A percentile compares a stretch with the other conserved stretches of the same genome.
These are phyloP conservation scores for Stegophylla sp. DNA, from an alignment of 2,888 invertebrate species.

Conservation along the genomic window DNA sequence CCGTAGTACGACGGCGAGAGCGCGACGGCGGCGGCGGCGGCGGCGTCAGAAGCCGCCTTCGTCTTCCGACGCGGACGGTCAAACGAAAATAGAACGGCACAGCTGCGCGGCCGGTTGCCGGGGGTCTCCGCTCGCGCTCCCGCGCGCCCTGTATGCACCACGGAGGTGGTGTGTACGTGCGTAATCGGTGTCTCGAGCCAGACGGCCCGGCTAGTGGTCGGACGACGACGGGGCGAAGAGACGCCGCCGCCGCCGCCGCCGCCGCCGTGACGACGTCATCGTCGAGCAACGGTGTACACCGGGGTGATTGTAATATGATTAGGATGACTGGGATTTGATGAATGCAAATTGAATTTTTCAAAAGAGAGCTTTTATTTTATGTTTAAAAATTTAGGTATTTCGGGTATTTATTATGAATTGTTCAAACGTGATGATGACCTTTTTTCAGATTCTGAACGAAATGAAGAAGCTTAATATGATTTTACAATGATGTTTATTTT, in stretches of 20 bases:
- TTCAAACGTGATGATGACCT: no score
- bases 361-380: no score
- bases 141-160: not conserved
- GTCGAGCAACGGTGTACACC: no score
- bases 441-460: no score
- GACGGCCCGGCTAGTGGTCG: not conserved
- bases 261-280: not conserved
- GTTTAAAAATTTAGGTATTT: no score
- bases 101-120: not conserved
- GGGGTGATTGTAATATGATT: no score
- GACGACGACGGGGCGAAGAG: no score
- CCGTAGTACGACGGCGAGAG: not conserved
- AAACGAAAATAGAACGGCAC: conserved; percentile 47
- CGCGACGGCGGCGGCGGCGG: not conserved
- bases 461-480: no score
- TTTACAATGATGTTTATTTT: no score
- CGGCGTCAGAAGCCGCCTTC: conserved; percentile 5
- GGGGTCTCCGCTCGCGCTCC: not conserved
- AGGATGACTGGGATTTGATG: no score
- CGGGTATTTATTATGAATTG: no score
- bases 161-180: not conserved
- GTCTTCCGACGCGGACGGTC: not conserved
- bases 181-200: not conserved
- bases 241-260: not conserved
- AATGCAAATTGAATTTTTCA: no score